Percentiles rank a stretch among this genome's conserved stretches.
These are phyloP conservation scores for Drosophila pectinifera DNA, from an alignment of 1,140 invertebrate species.

Conservation along the genomic window DNA sequence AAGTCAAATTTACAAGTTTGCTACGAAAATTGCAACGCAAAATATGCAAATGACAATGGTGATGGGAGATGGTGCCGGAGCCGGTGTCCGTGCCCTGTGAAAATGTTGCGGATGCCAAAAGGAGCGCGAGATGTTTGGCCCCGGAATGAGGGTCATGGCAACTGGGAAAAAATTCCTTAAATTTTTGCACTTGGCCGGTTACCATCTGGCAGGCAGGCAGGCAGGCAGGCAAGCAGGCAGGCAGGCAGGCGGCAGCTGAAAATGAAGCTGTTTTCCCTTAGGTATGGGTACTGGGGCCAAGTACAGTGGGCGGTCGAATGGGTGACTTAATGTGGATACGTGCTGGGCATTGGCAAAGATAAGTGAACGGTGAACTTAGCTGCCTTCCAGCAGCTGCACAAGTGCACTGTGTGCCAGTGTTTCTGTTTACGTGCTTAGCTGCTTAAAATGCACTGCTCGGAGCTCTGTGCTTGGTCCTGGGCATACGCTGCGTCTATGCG, in stretches of 20 bases:
- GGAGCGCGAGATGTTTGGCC: constrained; percentile 19
- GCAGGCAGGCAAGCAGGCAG: background rate
- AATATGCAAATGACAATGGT: constrained; percentile 73
- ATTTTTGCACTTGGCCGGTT: constrained; percentile 39
- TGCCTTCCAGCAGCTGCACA: constrained; percentile 53
- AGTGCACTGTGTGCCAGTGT: constrained; percentile 41
- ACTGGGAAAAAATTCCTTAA: constrained; percentile 24
- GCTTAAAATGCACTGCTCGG: constrained; percentile 65
- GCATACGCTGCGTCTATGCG: constrained; percentile 68
- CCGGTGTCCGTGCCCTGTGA: constrained; percentile 6
- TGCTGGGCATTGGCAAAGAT: constrained; percentile 66
- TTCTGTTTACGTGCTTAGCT: constrained; percentile 74
- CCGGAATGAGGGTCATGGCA: constrained; percentile 33
- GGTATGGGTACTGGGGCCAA: background rate
- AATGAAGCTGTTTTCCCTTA: constrained; percentile 65
- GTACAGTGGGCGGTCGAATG: constrained; percentile 4
- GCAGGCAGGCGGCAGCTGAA: constrained; percentile 46
- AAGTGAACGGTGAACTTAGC: constrained; percentile 47
- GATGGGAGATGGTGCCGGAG: constrained; percentile 10
- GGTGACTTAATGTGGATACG: constrained; percentile 50
- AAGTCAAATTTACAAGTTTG: constrained; percentile 74
- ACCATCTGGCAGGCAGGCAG: constrained; percentile 19
- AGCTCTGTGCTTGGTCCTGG: background rate
- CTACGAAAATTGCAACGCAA: constrained; percentile 71
- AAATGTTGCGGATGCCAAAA: constrained; percentile 37